phyloP scores from a whole-genome alignment of 2,797 vertebrate species.

The Caiman crocodilus region DNA sequence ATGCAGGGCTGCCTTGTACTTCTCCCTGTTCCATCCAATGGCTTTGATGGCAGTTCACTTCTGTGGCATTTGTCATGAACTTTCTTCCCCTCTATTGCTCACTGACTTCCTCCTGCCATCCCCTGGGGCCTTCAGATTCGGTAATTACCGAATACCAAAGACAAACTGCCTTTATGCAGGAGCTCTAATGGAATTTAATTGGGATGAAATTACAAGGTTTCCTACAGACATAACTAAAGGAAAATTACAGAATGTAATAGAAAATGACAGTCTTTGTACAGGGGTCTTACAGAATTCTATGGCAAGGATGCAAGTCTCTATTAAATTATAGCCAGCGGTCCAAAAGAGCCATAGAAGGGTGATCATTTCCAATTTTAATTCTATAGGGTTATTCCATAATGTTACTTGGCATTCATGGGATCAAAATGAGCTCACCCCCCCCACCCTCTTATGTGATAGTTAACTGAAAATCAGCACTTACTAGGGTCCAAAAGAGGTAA shows the following conservation, averaged over 20 bases:
- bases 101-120: background rate
- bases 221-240: background rate
- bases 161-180: background rate
- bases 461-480: slow-evolving; percentile 72
- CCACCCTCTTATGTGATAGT: background rate
- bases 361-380: no score
- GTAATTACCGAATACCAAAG: background rate
- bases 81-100: background rate
- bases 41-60: background rate
- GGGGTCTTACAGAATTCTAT: rapidly evolving
- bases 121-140: background rate
- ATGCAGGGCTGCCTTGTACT: background rate
- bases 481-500: slow-evolving; percentile 92
- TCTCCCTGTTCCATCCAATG: background rate
- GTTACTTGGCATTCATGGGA: background rate
- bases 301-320: rapidly evolving
- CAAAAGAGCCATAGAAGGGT: background rate
- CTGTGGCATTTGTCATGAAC: background rate
- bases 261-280: rapidly evolving
- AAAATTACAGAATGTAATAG: background rate
- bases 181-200: background rate
- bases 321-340: rapidly evolving
- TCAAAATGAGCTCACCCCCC: background rate
- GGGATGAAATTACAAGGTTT: background rate
- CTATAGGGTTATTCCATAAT: background rate